Evolutionary conservation across 2,797 vertebrate species (phyloP), one percentile per base, ranked within the genome.

Genomic region (Myiotriccus ornatus): DNA sequence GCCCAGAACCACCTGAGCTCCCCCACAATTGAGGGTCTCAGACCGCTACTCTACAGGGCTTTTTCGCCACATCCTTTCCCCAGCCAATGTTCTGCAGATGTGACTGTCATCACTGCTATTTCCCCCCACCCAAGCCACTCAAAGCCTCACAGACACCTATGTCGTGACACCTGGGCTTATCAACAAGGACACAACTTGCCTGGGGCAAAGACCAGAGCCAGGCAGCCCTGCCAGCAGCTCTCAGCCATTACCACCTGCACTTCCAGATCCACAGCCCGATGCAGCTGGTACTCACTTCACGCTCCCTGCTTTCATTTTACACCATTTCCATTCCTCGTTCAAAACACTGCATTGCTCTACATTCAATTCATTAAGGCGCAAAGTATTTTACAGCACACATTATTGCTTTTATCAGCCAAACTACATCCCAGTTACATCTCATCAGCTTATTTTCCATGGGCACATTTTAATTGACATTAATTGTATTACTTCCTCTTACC

Each of bases 391-490:
- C 90, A 84, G 89, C 92, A 82, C 77, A 88, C 86, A 84, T 94
- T 95, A 95, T 76, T 95, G 93, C 95, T 95, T 95, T 96, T 96
- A 96, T 95, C 94, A 95, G 93, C 88, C 94, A 94, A 96, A 96
- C 93, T 90, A 94, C 93, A 95, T 90, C 88, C 94, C 92, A 84
- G 94, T 92, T 89, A 95, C 91, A 96, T 96, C 95, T 96, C 93
- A 95, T 95, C 96, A 96, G 95, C 94, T 95, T 95, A 91, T 95
- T 95, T 95, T 96, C 96, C 93, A 96, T 88, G 71, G 92, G 93
- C 92, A 94, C 93, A 95, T 93, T 95, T 95, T 96, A 96, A 96
- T 94, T 96, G 93, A 95, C 95, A 93, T 95, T 96, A 96, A 96
- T 93, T 96, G 95, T 91, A 95, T 95, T 96, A 95, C 93, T 95